Conservation (phyloP, 2,797 vertebrate species). For the Sebastes oblongus region DNA sequence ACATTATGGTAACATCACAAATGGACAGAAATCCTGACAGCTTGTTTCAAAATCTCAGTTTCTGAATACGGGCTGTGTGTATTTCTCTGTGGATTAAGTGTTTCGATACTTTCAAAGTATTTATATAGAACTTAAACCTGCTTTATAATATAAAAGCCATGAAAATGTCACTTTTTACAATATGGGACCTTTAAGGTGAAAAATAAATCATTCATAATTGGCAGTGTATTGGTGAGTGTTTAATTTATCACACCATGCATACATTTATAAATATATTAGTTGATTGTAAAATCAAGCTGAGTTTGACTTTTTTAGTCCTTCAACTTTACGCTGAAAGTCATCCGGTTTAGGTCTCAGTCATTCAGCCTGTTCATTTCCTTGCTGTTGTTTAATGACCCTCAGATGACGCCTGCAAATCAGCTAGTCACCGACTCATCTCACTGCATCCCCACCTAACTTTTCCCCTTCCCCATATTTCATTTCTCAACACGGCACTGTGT, state of each 20-base stretch:
- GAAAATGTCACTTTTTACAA: too few species aligned
- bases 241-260: background rate
- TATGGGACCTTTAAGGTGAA: too few species aligned
- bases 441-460: background rate
- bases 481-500: background rate
- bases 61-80: too few species aligned
- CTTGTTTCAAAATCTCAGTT: too few species aligned
- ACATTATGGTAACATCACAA: background rate
- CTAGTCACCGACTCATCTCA: background rate
- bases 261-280: background rate
- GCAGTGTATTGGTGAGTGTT: background rate
- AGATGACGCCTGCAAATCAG: background rate
- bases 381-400: slow-evolving; percentile 1
- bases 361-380: background rate
- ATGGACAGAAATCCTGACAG: too few species aligned
- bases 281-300: background rate
- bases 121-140: too few species aligned
- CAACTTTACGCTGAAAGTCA: background rate
- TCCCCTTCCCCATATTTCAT: background rate
- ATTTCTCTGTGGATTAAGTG: too few species aligned
- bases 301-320: background rate
- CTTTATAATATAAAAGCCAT: too few species aligned
- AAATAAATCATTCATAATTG: too few species aligned
- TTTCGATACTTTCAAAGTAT: too few species aligned
- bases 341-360: background rate